phyloP scores from a whole-genome alignment of 1,140 invertebrate species.

The Achroia grisella region DNA sequence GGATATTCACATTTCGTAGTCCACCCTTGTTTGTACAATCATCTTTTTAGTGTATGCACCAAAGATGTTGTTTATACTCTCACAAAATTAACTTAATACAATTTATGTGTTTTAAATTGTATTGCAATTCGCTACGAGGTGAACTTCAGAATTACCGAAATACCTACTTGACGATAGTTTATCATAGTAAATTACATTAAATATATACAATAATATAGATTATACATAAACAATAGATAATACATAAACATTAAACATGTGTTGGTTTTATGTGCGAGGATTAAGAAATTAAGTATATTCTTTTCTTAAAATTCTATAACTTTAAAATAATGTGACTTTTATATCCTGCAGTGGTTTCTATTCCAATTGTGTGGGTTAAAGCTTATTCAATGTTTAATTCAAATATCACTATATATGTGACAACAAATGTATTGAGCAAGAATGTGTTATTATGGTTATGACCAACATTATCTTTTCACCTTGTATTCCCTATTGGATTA shows the following conservation, averaged over 20 bases:
- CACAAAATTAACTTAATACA: constrained; percentile 12
- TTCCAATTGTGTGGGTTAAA: background rate
- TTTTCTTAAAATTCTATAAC: too few species aligned
- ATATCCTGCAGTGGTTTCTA: constrained; percentile 2
- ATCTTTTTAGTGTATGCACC: constrained; percentile 28
- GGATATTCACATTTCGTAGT: constrained; percentile 31
- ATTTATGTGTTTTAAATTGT: too few species aligned
- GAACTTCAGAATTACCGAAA: too few species aligned
- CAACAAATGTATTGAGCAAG: background rate
- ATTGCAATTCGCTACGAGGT: too few species aligned
- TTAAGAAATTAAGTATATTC: too few species aligned
- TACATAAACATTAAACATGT: too few species aligned
- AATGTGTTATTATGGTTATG: background rate
- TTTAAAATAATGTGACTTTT: constrained; percentile 17
- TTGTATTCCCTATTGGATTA: background rate
- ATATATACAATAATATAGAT: too few species aligned
- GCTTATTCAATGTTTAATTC: background rate
- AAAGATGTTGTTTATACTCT: constrained; percentile 16
- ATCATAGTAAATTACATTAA: too few species aligned
- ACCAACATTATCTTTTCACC: constrained; percentile 1
- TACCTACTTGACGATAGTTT: too few species aligned
- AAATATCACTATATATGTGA: too few species aligned
- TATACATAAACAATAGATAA: too few species aligned
- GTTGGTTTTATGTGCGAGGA: too few species aligned
- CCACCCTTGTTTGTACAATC: constrained; percentile 33